Evolutionary conservation across 2,113 vertebrate species (phyloP).

Genomic region (Planiliza haematocheilus): DNA sequence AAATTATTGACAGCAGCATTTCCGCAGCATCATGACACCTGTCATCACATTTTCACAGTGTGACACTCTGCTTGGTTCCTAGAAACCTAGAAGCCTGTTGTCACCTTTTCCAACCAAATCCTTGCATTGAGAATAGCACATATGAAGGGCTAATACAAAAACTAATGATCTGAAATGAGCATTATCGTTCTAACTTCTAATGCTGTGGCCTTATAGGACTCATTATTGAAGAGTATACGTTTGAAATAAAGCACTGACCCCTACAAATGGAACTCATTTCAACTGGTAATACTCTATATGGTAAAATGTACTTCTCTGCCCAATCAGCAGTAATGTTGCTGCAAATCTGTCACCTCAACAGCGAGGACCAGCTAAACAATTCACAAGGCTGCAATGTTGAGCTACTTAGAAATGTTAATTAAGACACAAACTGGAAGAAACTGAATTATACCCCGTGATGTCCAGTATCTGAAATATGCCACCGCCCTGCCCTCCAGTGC

Average conservation of each 20-base stretch:
- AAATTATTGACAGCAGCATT: no score
- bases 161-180: neutral
- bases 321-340: neutral
- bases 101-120: no score
- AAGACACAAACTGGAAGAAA: conserved; percentile 31
- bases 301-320: neutral
- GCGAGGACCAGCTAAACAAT: neutral
- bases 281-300: neutral
- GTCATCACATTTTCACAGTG: no score
- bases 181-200: neutral
- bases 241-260: neutral
- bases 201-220: neutral
- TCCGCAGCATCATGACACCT: no score
- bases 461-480: conserved; percentile 50
- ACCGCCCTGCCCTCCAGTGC: conserved; percentile 16
- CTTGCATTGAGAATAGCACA: neutral
- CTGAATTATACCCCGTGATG: conserved; percentile 29
- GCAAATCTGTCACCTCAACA: neutral
- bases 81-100: no score
- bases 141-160: neutral
- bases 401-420: conserved; percentile 36
- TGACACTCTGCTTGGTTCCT: no score
- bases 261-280: neutral
- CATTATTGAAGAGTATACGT: neutral
- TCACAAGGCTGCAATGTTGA: neutral